Conservation (phyloP, 2,113 vertebrate genomes). For the Nothocercus nigrocapillus region DNA sequence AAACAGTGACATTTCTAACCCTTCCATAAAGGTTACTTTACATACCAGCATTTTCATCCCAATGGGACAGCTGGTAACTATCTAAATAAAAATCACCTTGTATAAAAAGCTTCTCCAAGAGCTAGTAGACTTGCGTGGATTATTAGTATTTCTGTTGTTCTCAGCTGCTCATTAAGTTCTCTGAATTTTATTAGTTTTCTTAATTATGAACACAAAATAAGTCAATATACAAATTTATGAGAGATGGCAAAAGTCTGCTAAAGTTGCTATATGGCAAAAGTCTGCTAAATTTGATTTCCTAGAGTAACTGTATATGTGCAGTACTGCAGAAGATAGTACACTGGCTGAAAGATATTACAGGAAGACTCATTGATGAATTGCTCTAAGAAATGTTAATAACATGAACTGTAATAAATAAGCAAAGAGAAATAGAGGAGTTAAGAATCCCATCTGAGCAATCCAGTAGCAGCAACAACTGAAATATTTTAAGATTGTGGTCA, state of each 20-base stretch:
- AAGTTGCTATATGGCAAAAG: not conserved
- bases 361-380: rapidly evolving
- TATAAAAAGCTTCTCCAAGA: not conserved
- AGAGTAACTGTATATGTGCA: not conserved
- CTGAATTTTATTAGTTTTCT: not conserved
- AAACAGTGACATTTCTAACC: not conserved
- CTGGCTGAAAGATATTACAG: rapidly evolving
- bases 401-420: not conserved
- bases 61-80: rapidly evolving
- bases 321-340: not conserved
- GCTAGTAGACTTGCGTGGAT: not conserved
- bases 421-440: not conserved
- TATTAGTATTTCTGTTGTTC: not conserved
- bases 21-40: rapidly evolving
- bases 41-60: not conserved
- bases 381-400: not conserved
- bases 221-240: not conserved
- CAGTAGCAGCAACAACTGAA: rapidly evolving
- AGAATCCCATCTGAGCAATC: not conserved
- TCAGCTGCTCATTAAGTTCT: not conserved
- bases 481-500: rapidly evolving
- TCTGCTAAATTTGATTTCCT: not conserved
- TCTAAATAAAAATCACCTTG: not conserved
- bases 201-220: not conserved
- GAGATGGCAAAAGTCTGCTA: no score